phyloP scores from a whole-genome alignment of 2,113 vertebrate genomes.

The Brachyhypopomus occidentalis region DNA sequence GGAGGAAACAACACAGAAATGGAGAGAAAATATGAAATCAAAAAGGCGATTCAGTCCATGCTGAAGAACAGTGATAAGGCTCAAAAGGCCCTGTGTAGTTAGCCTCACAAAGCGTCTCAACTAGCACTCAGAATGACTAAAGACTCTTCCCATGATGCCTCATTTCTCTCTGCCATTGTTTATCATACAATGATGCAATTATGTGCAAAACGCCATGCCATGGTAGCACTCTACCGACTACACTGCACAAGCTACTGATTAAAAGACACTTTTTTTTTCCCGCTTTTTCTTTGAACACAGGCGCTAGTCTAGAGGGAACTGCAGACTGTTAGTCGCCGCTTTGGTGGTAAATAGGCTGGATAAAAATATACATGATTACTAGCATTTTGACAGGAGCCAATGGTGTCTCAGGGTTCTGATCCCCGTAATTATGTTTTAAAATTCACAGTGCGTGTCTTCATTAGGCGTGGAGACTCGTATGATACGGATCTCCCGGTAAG shows the following conservation, averaged over 20 bases:
- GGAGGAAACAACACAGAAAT: neutral
- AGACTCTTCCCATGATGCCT: slow-evolving; percentile 60
- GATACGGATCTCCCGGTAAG: neutral
- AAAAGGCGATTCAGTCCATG: slow-evolving; percentile 50
- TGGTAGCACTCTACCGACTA: slow-evolving; percentile 28
- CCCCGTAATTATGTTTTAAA: slow-evolving; percentile 1
- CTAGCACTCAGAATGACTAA: slow-evolving; percentile 53
- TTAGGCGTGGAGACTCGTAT: neutral
- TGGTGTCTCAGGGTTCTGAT: neutral
- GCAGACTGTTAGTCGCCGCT: neutral
- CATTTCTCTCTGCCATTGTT: slow-evolving; percentile 59
- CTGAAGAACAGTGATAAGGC: slow-evolving; percentile 24
- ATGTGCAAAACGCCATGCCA: slow-evolving; percentile 59
- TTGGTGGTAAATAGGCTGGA: slow-evolving; percentile 15
- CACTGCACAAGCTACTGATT: slow-evolving; percentile 34
- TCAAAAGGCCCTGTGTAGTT: slow-evolving; percentile 15
- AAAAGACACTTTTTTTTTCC: slow-evolving; percentile 14
- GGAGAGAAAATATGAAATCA: slow-evolving; percentile 46
- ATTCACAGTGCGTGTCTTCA: neutral
- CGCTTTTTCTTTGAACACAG: slow-evolving; percentile 16
- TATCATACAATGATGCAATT: slow-evolving; percentile 72
- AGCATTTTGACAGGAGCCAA: slow-evolving; percentile 21
- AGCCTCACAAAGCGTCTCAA: slow-evolving; percentile 35
- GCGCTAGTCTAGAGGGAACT: neutral
- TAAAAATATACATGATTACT: slow-evolving; percentile 33